Base-by-base conservation (phyloP, 35 echinoderm and acorn worm species). In the Lytechinus pictus region DNA sequence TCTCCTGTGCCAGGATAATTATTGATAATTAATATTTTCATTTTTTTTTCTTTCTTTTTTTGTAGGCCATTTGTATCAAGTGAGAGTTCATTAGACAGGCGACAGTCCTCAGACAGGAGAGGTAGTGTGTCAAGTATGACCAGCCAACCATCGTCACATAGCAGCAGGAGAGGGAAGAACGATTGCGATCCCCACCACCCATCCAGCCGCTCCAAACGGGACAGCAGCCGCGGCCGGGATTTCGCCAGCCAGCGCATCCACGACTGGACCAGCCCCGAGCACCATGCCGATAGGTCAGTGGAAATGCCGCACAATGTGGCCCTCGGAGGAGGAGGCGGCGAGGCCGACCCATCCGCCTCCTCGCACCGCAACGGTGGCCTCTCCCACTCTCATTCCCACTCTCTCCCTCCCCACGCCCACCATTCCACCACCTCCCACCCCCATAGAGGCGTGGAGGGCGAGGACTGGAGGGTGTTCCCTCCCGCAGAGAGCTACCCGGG, bases 201-300 rank as follows among this genome's bases (percentile, higher is more conserved):
- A 57, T 54, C 53, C 53, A 57, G 92, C 52, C 92, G 53, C n/a
- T 93, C 92, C 92, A 93, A 93, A 24, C 92, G 92, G 53, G 92
- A 93, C 92, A 33, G 53, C n/a, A 54, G 53, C 27, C 29, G 53
- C 10, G 4, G 53, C 9, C 52, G 53, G n/a, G 92, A 93, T 54
- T 54, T 54, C n/a, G 54, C 52, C 92, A 57, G 53, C 54, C 92
- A 93, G 92, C 52, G 55, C 52, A 21, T 93, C 52, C 92, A 93
- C 92, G 55, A 93, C 92, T 93, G 92, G 92, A 93, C 92, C 55
- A 93, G 92, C 92, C 92, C 92, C 52, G 92, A 93, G 92, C 92
- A 54, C 92, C 92, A 54, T 33, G 53, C 92, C 5, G 92, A 93
- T 93, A 93, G 92, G 92, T 93, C 92, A 93, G 92, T 93, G 92